phyloP scores from a whole-genome alignment of 2,888 invertebrate species.

The Itoplectis maculator region DNA sequence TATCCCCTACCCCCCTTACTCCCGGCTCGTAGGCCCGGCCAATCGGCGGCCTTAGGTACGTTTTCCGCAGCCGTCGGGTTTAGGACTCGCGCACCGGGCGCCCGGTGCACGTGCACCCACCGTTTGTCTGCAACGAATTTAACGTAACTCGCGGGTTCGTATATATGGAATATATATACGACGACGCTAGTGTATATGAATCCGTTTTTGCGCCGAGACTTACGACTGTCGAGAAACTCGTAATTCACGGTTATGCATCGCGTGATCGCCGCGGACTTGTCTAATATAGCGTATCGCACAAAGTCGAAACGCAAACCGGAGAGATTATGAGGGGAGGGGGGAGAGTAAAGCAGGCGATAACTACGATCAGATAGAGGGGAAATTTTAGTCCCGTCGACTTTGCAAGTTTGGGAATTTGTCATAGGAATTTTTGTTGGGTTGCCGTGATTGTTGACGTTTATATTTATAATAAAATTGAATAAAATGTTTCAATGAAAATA shows the following conservation, averaged over 20 bases:
- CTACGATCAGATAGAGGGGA: slow-evolving; percentile 16
- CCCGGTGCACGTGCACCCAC: slow-evolving; percentile 23
- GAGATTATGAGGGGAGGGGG: background rate
- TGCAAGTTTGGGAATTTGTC: background rate
- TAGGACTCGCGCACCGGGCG: slow-evolving; percentile 16
- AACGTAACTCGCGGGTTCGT: slow-evolving; percentile 6
- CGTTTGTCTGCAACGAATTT: slow-evolving; percentile 25
- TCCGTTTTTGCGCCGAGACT: background rate
- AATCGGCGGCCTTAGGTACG: background rate
- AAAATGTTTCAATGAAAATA: no score
- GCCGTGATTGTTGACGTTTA: no score
- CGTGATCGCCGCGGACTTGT: slow-evolving; percentile 44
- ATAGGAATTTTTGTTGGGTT: background rate
- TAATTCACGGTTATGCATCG: slow-evolving; percentile 52
- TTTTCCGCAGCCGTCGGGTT: slow-evolving; percentile 21
- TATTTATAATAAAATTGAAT: no score
- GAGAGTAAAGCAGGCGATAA: background rate
- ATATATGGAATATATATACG: background rate
- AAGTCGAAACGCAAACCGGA: slow-evolving; percentile 39
- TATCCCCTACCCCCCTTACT: no score
- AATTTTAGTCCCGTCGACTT: background rate
- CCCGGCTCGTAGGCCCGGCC: background rate
- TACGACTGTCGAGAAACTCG: slow-evolving; percentile 37
- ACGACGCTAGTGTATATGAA: background rate
- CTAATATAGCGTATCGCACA: slow-evolving; percentile 11